phyloP scores from a whole-genome alignment of 2,888 invertebrate species.

The Agrochola macilenta region DNA sequence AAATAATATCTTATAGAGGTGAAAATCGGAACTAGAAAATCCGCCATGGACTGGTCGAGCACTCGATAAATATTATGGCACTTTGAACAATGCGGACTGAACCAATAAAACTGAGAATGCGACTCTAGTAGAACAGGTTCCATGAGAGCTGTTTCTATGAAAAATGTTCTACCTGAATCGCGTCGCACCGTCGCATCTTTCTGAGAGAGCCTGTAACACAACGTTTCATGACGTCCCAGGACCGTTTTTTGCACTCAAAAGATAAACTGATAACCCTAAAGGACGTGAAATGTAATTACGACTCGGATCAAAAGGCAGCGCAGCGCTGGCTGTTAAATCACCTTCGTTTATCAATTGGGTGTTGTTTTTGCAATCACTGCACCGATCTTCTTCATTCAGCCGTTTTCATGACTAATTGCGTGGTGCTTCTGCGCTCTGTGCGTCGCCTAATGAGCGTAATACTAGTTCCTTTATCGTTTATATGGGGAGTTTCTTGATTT shows the following conservation, averaged over 20 bases:
- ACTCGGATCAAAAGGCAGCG: conserved; percentile 16
- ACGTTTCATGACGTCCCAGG: background rate
- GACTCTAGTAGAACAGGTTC: no score
- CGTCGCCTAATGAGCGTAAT: conserved; percentile 10
- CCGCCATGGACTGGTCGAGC: background rate
- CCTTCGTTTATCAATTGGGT: conserved; percentile 30
- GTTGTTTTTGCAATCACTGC: conserved; percentile 31
- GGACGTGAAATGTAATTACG: conserved; percentile 30
- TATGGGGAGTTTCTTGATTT: background rate
- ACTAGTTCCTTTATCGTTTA: background rate
- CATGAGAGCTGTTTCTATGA: no score
- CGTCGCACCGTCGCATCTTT: no score
- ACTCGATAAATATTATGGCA: conserved; percentile 7
- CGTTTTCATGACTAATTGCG: conserved; percentile 18
- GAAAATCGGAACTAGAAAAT: background rate
- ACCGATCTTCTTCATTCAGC: conserved; percentile 22
- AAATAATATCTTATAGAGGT: background rate
- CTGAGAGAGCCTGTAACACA: background rate
- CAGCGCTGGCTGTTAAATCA: background rate
- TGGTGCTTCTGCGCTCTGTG: conserved; percentile 1
- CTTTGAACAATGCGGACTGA: conserved; percentile 1
- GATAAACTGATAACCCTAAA: conserved; percentile 18
- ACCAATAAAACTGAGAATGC: conserved; percentile 1
- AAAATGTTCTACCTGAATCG: no score
- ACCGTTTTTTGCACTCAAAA: conserved; percentile 4